Percentiles rank a stretch among this genome's conserved stretches.
These are phyloP conservation scores for Crocidura indochinensis DNA, from an alignment of 2,797 vertebrate species.

Conservation along the genomic window DNA sequence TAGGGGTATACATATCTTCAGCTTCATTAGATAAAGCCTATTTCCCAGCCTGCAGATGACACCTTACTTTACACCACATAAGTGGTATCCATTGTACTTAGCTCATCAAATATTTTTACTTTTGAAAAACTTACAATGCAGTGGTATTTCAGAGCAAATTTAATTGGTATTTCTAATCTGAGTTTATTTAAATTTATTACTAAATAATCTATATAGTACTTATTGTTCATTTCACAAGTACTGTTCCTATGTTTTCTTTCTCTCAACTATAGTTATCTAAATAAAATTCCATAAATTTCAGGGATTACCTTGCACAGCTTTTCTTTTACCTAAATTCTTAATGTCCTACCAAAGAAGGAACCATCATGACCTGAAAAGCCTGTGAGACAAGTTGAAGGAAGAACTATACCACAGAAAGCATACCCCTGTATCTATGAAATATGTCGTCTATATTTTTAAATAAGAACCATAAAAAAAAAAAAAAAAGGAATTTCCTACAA, in stretches of 20 bases:
- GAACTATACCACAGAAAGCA: too few species aligned
- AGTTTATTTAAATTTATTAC: conserved; percentile 41
- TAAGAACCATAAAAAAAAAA: too few species aligned
- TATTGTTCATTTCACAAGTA: not conserved
- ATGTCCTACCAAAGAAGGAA: not conserved
- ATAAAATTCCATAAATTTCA: not conserved
- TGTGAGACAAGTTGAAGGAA: too few species aligned
- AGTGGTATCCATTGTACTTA: not conserved
- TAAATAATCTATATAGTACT: not conserved
- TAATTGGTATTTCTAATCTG: conserved; percentile 14
- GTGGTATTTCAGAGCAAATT: not conserved
- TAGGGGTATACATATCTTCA: not conserved
- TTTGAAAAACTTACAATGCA: not conserved
- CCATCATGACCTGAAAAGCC: too few species aligned
- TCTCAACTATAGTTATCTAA: not conserved
- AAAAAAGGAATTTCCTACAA: too few species aligned
- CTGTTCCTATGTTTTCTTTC: not conserved
- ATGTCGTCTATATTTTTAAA: too few species aligned
- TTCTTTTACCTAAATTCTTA: conserved; percentile 39
- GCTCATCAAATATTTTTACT: not conserved
- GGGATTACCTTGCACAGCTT: not conserved
- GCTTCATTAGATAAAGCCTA: not conserved
- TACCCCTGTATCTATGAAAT: too few species aligned
- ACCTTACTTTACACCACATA: not conserved
- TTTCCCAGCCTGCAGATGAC: not conserved